Evolutionary conservation across 2,113 vertebrate species (phyloP).

Genomic region (Bufo bufo): DNA sequence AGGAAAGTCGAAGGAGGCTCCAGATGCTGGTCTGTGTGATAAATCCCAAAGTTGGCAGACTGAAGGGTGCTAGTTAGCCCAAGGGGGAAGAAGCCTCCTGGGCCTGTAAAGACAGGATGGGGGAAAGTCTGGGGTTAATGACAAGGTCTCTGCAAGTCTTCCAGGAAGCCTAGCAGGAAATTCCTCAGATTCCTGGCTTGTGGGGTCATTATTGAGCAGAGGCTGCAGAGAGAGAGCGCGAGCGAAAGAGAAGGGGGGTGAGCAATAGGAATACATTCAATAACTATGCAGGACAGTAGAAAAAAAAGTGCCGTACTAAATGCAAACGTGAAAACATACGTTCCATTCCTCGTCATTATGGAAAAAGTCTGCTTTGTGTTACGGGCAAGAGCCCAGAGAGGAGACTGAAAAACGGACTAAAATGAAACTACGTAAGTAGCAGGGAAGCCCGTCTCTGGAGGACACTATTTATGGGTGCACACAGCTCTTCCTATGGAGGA

Average conservation of each 20-base stretch:
- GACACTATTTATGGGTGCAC: neutral
- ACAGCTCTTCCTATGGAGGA: neutral
- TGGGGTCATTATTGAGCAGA: constrained; percentile 74
- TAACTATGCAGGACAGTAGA: neutral
- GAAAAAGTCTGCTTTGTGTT: constrained; percentile 10
- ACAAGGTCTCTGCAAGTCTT: constrained; percentile 49
- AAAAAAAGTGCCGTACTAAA: neutral
- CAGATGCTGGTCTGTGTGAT: neutral
- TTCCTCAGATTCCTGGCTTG: constrained; percentile 77
- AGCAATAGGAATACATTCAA: constrained; percentile 10
- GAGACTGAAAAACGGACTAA: neutral
- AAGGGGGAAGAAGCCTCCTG: constrained; percentile 11
- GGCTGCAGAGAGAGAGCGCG: constrained; percentile 68
- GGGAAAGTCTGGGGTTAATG: constrained; percentile 52
- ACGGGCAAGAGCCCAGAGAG: neutral
- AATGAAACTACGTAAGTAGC: neutral
- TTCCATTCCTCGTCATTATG: neutral
- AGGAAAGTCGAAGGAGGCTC: neutral
- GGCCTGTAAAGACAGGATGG: constrained; percentile 45
- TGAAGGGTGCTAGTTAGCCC: constrained; percentile 22
- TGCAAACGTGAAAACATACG: neutral
- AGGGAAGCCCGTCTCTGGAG: neutral
- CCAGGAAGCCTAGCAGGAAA: constrained; percentile 75
- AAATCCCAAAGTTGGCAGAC: neutral
- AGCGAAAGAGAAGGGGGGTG: constrained; percentile 48